Base-by-base conservation (phyloP, 2,797 vertebrate species). In the Gymnoscopelus microlampas region DNA sequence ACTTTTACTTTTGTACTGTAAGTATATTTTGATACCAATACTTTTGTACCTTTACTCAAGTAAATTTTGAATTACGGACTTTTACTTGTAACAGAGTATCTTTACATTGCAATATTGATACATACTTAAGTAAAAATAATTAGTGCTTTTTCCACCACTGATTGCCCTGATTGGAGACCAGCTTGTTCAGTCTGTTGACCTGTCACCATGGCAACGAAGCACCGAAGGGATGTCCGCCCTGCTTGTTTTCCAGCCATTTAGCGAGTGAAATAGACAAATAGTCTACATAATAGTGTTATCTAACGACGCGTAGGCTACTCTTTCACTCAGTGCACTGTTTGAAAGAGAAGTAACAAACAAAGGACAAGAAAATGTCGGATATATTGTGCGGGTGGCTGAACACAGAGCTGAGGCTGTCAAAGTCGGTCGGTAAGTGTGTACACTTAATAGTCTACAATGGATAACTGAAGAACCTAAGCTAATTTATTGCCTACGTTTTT, bases 311-410 rank as follows among this genome's bases (percentile, higher is more conserved):
- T n/a, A 32, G 24, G 6, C 60, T 4, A 50, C 39, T 44, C 39
- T 44, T 44, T 3, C 1, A 24, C 15, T 6, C 10, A 15, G 7
- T 5, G 3, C 7, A 11, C 12, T 32, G 3, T 44, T 4, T n/a
- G 5, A 48, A 24, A 53, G 35, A 3, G 53, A 49, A 2, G 13
- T 24, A 8, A 5, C 15, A 11, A 49, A 29, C 14, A 11, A 9
- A 19, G 9, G 9, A 13, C 4, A 11, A 63, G 11, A 85, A 66
- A 0, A 99, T 99, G 97, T 94, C 96, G 5, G 93, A 92, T 49
- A 94, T 97, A 58, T 77, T 99, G 71, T 96, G 95, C 81, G 88
- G 87, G 78, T 99, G 97, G 97, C 90, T 99, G 62, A 98, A 98
- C 85, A 76, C 86, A 12, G 95, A 97, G 71, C 80, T 99, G 70